Percentiles rank a stretch among this genome's conserved stretches.
Evolutionary conservation across 2,113 vertebrate genomes (phyloP).

Genomic region (Tetraodon nigroviridis): DNA sequence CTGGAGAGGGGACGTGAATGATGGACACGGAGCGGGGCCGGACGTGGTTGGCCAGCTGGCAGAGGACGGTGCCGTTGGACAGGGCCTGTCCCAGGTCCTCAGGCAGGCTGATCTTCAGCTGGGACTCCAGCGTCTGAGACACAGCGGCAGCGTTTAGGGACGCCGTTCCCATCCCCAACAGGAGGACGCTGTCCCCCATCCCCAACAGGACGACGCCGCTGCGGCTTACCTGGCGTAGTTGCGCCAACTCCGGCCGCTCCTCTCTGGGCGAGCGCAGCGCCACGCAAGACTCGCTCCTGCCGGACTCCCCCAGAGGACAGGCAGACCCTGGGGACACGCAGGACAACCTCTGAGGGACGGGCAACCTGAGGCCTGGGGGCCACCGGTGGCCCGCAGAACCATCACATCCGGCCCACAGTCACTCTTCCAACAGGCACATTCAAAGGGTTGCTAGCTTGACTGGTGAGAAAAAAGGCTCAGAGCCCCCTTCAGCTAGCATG

Average conservation of each 20-base stretch:
- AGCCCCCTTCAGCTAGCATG: too few species aligned
- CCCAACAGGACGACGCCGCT: not conserved
- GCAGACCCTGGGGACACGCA: not conserved
- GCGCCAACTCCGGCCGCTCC: slow-evolving; percentile 69
- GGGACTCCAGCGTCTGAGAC: slow-evolving; percentile 76
- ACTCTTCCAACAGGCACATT: too few species aligned
- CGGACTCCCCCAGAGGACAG: slow-evolving; percentile 62
- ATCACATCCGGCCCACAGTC: too few species aligned
- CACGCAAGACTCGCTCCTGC: slow-evolving; percentile 69
- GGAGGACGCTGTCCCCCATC: not conserved
- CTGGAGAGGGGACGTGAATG: slow-evolving; percentile 87
- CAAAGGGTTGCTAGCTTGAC: too few species aligned
- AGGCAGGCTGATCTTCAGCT: slow-evolving; percentile 70
- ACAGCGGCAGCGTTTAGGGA: not conserved
- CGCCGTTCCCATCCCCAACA: not conserved
- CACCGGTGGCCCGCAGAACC: too few species aligned
- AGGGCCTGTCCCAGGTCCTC: slow-evolving; percentile 81
- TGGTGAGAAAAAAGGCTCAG: too few species aligned
- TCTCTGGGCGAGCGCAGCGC: slow-evolving; percentile 67
- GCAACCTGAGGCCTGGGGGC: too few species aligned
- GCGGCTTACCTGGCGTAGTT: slow-evolving; percentile 78
- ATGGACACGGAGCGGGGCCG: slow-evolving; percentile 79
- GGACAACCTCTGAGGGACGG: not conserved
- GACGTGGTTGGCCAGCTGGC: slow-evolving; percentile 85
- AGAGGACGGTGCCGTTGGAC: slow-evolving; percentile 81